Evolutionary conservation across 2,113 vertebrate species (phyloP).

Genomic region (Bubo blakistoni): DNA sequence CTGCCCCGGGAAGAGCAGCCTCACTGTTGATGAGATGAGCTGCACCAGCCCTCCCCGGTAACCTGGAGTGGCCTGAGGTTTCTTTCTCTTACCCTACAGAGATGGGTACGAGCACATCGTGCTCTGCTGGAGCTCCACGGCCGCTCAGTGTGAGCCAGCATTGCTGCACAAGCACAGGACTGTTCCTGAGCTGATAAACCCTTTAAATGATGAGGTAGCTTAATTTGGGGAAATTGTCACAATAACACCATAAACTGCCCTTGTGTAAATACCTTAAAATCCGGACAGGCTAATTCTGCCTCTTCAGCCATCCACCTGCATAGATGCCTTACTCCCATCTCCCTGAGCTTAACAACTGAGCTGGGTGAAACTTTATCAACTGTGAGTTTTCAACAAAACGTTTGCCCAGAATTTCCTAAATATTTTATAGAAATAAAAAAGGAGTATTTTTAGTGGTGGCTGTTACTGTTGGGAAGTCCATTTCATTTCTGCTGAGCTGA

Average conservation of each 20-base stretch:
- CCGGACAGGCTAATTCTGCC: background rate
- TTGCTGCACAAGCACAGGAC: background rate
- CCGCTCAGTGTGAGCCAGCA: background rate
- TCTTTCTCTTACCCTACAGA: background rate
- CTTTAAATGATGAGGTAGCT: background rate
- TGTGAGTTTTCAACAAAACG: background rate
- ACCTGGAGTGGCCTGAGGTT: background rate
- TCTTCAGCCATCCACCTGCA: background rate
- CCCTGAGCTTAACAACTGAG: background rate
- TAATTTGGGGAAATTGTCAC: background rate
- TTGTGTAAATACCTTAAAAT: background rate
- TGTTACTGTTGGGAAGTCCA: background rate
- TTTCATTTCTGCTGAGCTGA: background rate
- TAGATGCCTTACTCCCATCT: background rate
- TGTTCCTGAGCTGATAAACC: background rate
- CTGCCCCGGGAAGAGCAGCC: background rate
- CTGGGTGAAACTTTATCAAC: background rate
- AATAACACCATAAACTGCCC: background rate
- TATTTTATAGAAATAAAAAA: background rate
- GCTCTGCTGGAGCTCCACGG: background rate
- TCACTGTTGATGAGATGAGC: background rate
- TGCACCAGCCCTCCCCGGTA: background rate
- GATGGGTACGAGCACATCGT: background rate
- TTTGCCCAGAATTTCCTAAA: background rate
- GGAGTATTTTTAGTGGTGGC: background rate